Conservation (phyloP, 2,888 invertebrate species). For the Lithophane semibrunnea region DNA sequence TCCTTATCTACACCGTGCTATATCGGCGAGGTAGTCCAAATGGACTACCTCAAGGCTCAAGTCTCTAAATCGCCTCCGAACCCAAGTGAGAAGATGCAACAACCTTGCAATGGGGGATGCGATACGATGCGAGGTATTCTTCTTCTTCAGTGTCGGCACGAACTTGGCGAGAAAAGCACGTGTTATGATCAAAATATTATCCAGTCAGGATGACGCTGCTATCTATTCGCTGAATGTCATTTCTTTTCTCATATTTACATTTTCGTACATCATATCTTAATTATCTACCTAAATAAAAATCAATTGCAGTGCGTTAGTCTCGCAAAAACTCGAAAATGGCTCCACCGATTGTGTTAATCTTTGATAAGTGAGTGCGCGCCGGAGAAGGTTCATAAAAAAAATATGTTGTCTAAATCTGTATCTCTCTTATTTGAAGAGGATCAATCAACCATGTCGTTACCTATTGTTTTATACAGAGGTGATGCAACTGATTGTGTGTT, state of each 20-base stretch:
- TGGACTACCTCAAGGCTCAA: background rate
- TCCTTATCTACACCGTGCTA: background rate
- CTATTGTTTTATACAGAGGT: constrained; percentile 35
- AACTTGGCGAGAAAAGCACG: too few relatives aligned
- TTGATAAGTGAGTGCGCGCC: too few relatives aligned
- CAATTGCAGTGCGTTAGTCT: too few relatives aligned
- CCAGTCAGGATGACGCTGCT: background rate
- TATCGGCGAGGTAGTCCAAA: background rate
- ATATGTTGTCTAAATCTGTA: constrained; percentile 3
- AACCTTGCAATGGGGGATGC: background rate
- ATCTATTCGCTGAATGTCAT: background rate
- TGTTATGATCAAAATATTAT: too few relatives aligned
- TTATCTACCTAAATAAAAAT: background rate
- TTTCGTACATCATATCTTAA: background rate
- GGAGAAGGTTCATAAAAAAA: background rate
- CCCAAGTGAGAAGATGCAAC: background rate
- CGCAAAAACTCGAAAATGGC: too few relatives aligned
- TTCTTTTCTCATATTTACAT: background rate
- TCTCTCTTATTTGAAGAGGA: constrained; percentile 9
- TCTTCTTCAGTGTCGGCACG: background rate
- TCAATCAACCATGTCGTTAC: constrained; percentile 3
- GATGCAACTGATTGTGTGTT: constrained; percentile 39
- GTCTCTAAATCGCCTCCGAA: too few relatives aligned
- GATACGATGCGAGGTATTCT: background rate
- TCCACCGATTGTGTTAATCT: too few relatives aligned